phyloP scores from a whole-genome alignment of 2,113 vertebrate species.

The Etheostoma cragini region DNA sequence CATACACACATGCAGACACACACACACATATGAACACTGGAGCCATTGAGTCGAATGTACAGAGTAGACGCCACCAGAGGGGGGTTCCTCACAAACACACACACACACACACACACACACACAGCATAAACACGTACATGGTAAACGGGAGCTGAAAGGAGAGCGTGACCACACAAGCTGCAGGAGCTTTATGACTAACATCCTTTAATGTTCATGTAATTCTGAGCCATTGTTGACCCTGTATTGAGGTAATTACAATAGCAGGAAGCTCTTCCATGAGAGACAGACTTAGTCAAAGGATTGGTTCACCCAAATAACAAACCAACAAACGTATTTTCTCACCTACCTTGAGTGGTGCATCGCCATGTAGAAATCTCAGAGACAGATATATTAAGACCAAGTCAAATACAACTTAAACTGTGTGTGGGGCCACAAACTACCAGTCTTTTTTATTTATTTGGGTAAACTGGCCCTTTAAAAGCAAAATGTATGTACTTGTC shows the following conservation, averaged over 20 bases:
- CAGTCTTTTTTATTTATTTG: not conserved
- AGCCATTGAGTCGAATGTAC: slow-evolving; percentile 75
- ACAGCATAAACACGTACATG: slow-evolving; percentile 43
- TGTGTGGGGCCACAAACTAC: not conserved
- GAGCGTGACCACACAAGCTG: slow-evolving; percentile 76
- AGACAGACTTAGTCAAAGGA: slow-evolving; percentile 1
- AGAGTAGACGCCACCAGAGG: slow-evolving; percentile 66
- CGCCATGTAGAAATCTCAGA: not conserved
- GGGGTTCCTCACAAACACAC: slow-evolving; percentile 44
- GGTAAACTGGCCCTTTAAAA: not conserved
- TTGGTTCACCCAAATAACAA: not conserved
- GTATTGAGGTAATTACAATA: slow-evolving; percentile 20
- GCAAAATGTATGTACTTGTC: not conserved
- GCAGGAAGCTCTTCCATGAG: not conserved
- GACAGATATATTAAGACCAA: not conserved
- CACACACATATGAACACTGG: slow-evolving; percentile 75
- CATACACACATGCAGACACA: slow-evolving; percentile 72
- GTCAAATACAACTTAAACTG: not conserved
- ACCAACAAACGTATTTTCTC: not conserved
- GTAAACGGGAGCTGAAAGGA: slow-evolving; percentile 48
- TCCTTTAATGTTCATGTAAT: slow-evolving; percentile 43
- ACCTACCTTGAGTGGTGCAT: too few species aligned
- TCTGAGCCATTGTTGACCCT: slow-evolving; percentile 29
- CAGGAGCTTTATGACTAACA: slow-evolving; percentile 43
- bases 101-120: slow-evolving; percentile 36